These are phyloP conservation scores for Parazoanthus atlanticus DNA, from an alignment of 92 coral and sea anemone genomes.

Conservation along the genomic window DNA sequence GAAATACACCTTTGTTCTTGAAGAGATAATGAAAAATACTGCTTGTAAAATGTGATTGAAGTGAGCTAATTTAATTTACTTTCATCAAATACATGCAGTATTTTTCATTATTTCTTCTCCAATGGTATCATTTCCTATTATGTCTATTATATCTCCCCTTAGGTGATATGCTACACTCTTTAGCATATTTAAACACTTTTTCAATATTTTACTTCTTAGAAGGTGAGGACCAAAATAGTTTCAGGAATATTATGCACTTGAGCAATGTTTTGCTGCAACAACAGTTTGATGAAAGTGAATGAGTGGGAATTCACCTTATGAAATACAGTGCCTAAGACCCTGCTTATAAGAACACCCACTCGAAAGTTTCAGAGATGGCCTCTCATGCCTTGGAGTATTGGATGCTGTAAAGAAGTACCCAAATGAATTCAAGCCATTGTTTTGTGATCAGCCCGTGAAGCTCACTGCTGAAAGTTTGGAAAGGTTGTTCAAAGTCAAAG, in stretches of 20 bases:
- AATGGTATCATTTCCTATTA: too few species aligned
- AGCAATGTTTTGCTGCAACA: conserved; percentile 7
- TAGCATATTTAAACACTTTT: not conserved
- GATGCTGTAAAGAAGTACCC: conserved; percentile 60
- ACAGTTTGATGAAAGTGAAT: conserved; percentile 6
- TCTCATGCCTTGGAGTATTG: conserved; percentile 70
- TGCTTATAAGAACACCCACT: conserved; percentile 16
- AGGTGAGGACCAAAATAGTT: conserved; percentile 8
- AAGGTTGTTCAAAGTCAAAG: conserved; percentile 49
- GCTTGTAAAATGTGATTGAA: too few species aligned
- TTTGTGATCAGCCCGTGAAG: conserved; percentile 55
- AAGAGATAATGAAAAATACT: too few species aligned
- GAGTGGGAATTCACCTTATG: conserved; percentile 8
- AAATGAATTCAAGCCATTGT: conserved; percentile 64
- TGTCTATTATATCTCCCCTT: too few species aligned
- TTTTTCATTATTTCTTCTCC: too few species aligned
- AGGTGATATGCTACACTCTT: too few species aligned
- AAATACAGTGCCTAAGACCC: conserved; percentile 5
- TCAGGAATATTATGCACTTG: conserved; percentile 10
- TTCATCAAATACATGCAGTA: too few species aligned
- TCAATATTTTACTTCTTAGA: not conserved
- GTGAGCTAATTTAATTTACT: too few species aligned
- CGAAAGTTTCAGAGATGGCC: conserved; percentile 70
- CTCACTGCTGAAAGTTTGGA: conserved; percentile 71
- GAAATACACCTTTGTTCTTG: too few species aligned